A percentile compares a stretch with the other conserved stretches of the same genome.
phyloP scores from a whole-genome alignment of 2,888 invertebrate species.

The Leptura quadrifasciata region DNA sequence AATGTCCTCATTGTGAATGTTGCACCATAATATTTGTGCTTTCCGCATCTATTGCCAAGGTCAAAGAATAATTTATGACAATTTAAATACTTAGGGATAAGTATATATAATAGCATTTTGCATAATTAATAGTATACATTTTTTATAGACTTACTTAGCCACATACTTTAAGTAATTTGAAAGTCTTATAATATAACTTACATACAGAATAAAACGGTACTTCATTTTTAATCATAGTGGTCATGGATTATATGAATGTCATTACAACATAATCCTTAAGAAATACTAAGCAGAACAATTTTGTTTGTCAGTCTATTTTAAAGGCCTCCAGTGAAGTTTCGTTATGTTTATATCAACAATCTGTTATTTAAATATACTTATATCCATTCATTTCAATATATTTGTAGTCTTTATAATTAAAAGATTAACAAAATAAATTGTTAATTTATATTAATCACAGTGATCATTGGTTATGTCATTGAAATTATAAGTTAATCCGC shows the following conservation, averaged over 20 bases:
- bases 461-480: not conserved
- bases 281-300: not conserved
- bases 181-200: not conserved
- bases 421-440: too few relatives aligned
- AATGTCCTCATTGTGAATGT: conserved; percentile 35
- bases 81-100: not conserved
- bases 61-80: conserved; percentile 24
- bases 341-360: not conserved
- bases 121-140: not conserved
- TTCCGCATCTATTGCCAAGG: conserved; percentile 40
- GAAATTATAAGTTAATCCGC: not conserved
- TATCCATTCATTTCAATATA: too few relatives aligned
- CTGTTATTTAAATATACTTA: not conserved
- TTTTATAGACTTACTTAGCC: not conserved
- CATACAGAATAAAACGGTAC: not conserved
- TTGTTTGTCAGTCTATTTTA: not conserved
- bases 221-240: not conserved
- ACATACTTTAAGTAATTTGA: not conserved
- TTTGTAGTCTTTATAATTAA: too few relatives aligned
- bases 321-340: not conserved
- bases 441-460: too few relatives aligned
- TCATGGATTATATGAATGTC: not conserved
- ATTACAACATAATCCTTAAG: not conserved
- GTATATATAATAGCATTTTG: not conserved
- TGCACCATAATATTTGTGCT: conserved; percentile 26